Conservation (phyloP, 2,888 invertebrate species). For the Leptopilina myrica region DNA sequence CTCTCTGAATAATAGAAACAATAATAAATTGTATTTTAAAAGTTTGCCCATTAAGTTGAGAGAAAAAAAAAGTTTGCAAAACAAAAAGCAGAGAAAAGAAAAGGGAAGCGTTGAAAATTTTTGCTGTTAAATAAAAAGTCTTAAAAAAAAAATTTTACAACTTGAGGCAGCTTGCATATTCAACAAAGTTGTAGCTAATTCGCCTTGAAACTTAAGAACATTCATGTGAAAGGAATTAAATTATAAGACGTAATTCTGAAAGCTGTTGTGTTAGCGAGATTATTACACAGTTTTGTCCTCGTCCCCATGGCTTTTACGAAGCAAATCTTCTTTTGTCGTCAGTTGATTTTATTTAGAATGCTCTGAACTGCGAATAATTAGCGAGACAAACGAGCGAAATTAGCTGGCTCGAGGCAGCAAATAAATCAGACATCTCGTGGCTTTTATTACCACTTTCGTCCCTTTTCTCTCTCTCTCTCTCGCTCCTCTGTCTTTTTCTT, state of each 20-base stretch:
- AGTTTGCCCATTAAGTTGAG: too few species aligned
- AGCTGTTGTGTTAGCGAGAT: conserved; percentile 26
- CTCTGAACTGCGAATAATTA: conserved; percentile 65
- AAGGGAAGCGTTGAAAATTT: too few species aligned
- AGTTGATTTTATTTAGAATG: conserved; percentile 55
- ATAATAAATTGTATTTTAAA: too few species aligned
- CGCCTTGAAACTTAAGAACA: not conserved
- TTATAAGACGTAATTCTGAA: conserved; percentile 8
- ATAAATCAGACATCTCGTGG: conserved; percentile 65
- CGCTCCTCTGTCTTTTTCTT: conserved; percentile 5
- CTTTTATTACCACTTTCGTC: conserved; percentile 27
- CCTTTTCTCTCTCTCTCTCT: not conserved
- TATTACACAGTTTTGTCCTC: conserved; percentile 22
- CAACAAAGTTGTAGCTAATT: conserved; percentile 17
- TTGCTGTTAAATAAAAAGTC: not conserved
- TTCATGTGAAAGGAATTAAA: conserved; percentile 18
- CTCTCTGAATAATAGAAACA: too few species aligned
- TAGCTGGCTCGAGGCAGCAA: conserved; percentile 65
- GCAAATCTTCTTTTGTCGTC: conserved; percentile 38
- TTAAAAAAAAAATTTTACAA: not conserved
- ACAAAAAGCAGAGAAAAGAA: too few species aligned
- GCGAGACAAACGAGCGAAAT: conserved; percentile 68
- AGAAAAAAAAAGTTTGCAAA: too few species aligned
- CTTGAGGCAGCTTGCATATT: not conserved
- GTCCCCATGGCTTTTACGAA: conserved; percentile 47